phyloP scores from a whole-genome alignment of 2,113 vertebrate species.

The Psittacus erithacus region DNA sequence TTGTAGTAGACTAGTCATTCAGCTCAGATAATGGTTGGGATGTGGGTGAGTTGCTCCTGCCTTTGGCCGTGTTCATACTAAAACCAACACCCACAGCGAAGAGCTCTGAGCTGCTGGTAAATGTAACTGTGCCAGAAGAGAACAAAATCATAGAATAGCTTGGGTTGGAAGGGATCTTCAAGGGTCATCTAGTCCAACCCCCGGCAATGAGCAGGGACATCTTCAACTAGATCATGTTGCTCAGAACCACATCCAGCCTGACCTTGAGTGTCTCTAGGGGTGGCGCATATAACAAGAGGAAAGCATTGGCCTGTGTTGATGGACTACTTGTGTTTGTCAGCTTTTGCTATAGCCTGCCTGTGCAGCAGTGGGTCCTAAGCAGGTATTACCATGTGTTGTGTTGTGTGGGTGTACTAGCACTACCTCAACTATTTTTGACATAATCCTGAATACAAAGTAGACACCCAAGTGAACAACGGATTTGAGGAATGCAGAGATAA shows the following conservation, averaged over 20 bases:
- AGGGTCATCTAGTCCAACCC: not conserved
- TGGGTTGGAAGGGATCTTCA: not conserved
- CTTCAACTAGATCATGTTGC: not conserved
- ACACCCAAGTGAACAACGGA: not conserved
- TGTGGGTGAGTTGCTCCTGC: not conserved
- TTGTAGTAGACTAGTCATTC: not conserved
- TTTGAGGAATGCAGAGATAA: not conserved
- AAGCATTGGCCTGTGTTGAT: not conserved
- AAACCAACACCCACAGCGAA: not conserved
- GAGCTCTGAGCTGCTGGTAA: not conserved
- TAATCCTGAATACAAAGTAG: not conserved
- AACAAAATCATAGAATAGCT: not conserved
- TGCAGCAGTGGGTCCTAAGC: not conserved
- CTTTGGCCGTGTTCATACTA: not conserved
- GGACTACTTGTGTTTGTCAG: not conserved
- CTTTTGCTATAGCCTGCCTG: rapidly evolving
- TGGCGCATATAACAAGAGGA: not conserved
- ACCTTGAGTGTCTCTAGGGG: not conserved
- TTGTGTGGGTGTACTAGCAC: not conserved
- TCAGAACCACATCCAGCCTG: not conserved
- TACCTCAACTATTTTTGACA: not conserved
- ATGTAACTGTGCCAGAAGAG: not conserved
- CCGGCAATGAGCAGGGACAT: not conserved
- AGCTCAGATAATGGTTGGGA: not conserved
- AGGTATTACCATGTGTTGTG: rapidly evolving